Evolutionary conservation across 2,113 vertebrate genomes (phyloP), one percentile per base, ranked within the genome.

Genomic region (Fulmarus glacialis): DNA sequence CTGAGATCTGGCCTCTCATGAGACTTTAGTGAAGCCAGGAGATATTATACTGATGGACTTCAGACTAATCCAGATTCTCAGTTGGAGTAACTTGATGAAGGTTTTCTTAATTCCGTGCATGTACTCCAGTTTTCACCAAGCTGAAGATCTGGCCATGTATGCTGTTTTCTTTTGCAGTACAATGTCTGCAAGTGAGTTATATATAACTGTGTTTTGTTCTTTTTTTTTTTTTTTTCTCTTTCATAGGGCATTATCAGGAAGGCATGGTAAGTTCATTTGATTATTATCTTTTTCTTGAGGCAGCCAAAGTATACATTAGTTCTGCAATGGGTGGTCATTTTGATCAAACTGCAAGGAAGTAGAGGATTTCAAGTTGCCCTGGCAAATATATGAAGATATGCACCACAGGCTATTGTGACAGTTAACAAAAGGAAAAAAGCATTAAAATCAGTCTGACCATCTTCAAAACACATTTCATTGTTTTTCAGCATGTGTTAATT

Each of bases 201-300:
- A 83, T 85, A 3, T 78, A 94, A 87, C 68, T 95, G 7, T 77
- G 27, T 68, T 77, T 50, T 94, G 56, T 58, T 67, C 4, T 34
- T 58, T n/a, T 90, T 68, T 90, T 74, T 36, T 24, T 5, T 21
- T 11, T 14, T 43, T 16, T 43, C 12, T 47, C 47, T 83, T 50
- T 78, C 53, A 11, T 89, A 99, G 99, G 98, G 99, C 99, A 29
- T 98, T 99, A 75, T 99, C 99, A 27, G 99, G 99, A 97, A 98
- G 99, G 96, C 99, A 99, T 50, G 99, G 99, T 99, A 98, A 94
- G 99, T 98, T 82, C 15, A 12, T 93, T 71, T 82, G 60, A 74
- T 82, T 84, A 59, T 94, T 86, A 29, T 72, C 59, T 64, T 82
- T 86, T 91, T 52, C 72, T 78, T 78, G 78, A 63, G 60, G 43